These are phyloP conservation scores for Rissa tridactyla DNA, from an alignment of 2,113 vertebrate genomes.

Conservation along the genomic window DNA sequence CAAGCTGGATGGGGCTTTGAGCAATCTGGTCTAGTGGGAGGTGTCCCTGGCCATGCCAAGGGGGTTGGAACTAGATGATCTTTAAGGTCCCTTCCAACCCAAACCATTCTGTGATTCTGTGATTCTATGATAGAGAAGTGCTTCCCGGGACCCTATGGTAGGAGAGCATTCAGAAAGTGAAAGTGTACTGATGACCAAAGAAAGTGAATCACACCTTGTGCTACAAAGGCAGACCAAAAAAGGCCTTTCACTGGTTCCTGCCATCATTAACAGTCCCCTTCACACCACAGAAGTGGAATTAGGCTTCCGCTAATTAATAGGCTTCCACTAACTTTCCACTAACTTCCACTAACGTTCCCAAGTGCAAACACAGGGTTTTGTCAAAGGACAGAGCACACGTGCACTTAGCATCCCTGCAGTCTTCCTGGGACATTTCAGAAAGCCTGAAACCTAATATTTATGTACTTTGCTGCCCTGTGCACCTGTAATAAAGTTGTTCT, in stretches of 20 bases:
- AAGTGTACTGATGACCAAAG: neutral
- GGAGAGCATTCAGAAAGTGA: neutral
- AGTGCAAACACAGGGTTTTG: neutral
- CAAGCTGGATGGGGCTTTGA: too few species aligned
- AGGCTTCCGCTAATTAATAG: neutral
- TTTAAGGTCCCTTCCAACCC: too few species aligned
- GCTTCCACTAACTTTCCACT: neutral
- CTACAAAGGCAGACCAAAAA: neutral
- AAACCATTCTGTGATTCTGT: too few species aligned
- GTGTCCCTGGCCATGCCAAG: too few species aligned
- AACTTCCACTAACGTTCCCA: neutral
- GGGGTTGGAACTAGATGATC: too few species aligned
- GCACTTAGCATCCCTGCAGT: neutral
- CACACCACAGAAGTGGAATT: neutral
- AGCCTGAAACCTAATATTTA: neutral
- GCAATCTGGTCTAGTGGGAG: too few species aligned
- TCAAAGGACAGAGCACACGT: rapidly evolving
- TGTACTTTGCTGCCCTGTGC: neutral
- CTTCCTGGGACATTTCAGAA: neutral
- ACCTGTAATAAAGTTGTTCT: neutral
- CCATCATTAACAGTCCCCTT: neutral
- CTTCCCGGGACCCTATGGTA: neutral
- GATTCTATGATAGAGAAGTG: neutral
- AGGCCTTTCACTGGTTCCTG: neutral
- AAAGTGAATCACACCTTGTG: neutral